These are phyloP conservation scores for Phataginus tricuspis DNA, from an alignment of 2,797 vertebrate genomes.

Conservation along the genomic window DNA sequence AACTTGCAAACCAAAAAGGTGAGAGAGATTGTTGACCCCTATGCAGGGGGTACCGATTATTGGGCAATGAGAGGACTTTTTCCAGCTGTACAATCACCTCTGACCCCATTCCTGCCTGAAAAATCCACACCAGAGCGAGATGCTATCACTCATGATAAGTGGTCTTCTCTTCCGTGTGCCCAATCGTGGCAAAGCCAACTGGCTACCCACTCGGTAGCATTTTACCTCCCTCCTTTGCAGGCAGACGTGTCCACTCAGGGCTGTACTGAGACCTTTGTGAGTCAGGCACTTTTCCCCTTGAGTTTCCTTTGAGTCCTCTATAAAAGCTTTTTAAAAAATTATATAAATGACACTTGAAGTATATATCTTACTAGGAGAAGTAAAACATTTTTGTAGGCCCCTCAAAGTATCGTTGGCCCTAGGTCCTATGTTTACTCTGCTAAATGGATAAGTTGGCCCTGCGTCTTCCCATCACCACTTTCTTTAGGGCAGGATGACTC, in stretches of 20 bases:
- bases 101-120: not conserved
- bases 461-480: not conserved
- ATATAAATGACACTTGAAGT: not conserved
- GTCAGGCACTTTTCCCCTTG: not conserved
- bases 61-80: not conserved
- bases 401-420: not conserved
- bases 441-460: not conserved
- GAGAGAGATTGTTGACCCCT: accelerated
- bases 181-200: not conserved
- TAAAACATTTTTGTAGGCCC: not conserved
- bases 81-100: too few relatives aligned
- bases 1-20: not conserved
- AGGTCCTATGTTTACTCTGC: not conserved
- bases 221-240: not conserved
- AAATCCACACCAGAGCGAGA: accelerated
- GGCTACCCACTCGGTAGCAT: not conserved
- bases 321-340: not conserved
- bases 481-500: not conserved
- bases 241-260: not conserved
- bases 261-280: not conserved
- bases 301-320: not conserved
- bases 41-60: accelerated
- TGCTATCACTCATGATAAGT: accelerated
- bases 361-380: not conserved
- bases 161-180: not conserved